These are phyloP conservation scores for Microchrysa polita DNA, from an alignment of 2,888 invertebrate genomes.

Conservation along the genomic window DNA sequence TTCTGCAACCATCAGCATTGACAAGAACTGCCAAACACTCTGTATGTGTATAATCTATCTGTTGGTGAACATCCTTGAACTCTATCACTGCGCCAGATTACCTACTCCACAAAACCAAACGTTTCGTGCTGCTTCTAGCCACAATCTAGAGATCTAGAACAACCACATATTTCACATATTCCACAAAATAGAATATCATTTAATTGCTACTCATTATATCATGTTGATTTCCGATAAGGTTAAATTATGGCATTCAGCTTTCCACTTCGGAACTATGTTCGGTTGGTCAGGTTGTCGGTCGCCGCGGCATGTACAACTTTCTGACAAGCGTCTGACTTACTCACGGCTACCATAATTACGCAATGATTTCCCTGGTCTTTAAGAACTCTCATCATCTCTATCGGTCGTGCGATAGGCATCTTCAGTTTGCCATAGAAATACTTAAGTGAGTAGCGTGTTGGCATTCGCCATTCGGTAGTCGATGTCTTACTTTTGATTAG, in stretches of 20 bases:
- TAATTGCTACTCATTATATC: neutral
- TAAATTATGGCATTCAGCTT: conserved; percentile 6
- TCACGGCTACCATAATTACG: conserved; percentile 34
- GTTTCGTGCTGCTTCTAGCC: neutral
- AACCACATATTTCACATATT: conserved; percentile 6
- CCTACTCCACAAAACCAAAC: neutral
- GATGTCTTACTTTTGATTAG: conserved; percentile 41
- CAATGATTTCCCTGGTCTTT: conserved; percentile 25
- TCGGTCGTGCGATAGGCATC: neutral
- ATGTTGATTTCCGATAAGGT: conserved; percentile 12
- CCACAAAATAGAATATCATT: neutral
- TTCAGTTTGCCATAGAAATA: neutral
- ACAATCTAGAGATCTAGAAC: neutral
- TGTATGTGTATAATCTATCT: too few relatives aligned
- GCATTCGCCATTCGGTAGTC: conserved; percentile 16
- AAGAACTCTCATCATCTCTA: conserved; percentile 6
- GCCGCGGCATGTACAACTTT: neutral
- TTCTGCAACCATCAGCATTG: too few relatives aligned
- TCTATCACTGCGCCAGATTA: too few relatives aligned
- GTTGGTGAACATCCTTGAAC: neutral
- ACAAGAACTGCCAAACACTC: too few relatives aligned
- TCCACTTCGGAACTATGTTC: too few relatives aligned
- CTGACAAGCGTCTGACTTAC: conserved; percentile 1
- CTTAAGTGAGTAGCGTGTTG: neutral
- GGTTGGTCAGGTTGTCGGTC: neutral